Evolutionary conservation across 2,113 vertebrate species (phyloP).

Genomic region (Saimiri boliviensis): DNA sequence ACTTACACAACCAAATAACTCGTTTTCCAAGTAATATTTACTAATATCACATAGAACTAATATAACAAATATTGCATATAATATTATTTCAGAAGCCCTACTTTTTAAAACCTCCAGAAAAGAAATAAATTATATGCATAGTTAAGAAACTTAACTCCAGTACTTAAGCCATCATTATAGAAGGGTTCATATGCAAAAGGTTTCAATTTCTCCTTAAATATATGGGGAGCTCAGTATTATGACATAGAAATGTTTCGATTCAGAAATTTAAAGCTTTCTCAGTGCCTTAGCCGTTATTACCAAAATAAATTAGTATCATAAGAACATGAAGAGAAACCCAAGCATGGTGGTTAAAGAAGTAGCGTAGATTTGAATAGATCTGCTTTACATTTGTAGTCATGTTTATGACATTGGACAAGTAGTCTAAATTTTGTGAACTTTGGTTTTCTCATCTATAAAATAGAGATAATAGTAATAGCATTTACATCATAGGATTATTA

Average conservation of each 20-base stretch:
- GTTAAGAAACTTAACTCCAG: not conserved
- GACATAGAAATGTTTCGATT: not conserved
- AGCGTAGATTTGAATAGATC: not conserved
- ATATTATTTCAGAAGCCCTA: slow-evolving; percentile 1
- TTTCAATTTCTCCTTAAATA: not conserved
- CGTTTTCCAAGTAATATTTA: not conserved
- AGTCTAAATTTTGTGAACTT: not conserved
- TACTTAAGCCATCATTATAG: not conserved
- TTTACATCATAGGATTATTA: not conserved
- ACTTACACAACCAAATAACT: not conserved
- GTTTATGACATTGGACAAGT: not conserved
- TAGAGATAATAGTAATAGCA: not conserved
- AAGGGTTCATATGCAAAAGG: not conserved
- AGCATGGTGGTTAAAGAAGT: not conserved
- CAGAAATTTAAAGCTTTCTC: not conserved
- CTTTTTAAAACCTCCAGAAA: not conserved
- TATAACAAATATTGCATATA: not conserved
- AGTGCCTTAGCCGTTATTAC: not conserved
- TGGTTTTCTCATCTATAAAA: not conserved
- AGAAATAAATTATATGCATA: not conserved
- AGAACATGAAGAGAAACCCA: not conserved
- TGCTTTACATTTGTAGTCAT: not conserved
- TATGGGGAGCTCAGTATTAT: not conserved
- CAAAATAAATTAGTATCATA: not conserved
- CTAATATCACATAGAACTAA: not conserved